phyloP scores from a whole-genome alignment of 2,113 vertebrate species.

The Oncorhynchus mykiss region DNA sequence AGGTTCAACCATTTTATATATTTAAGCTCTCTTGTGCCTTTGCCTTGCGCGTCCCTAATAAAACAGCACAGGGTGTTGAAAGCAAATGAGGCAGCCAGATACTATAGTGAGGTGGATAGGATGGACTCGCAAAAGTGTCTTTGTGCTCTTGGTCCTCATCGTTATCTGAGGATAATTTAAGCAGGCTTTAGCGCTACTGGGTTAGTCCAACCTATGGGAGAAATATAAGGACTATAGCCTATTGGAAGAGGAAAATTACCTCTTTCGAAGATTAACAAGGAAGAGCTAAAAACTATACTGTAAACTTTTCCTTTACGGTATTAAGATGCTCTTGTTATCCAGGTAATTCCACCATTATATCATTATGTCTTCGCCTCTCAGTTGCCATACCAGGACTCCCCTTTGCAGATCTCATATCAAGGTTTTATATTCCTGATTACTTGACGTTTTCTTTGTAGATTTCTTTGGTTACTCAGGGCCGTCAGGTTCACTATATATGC shows the following conservation, averaged over 20 bases:
- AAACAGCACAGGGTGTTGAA: not conserved
- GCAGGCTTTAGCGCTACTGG: no score
- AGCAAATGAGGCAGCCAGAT: not conserved
- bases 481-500: not conserved
- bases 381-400: not conserved
- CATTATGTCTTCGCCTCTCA: not conserved
- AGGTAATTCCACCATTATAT: not conserved
- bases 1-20: conserved; percentile 1
- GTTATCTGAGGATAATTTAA: no score
- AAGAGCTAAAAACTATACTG: no score
- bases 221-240: not conserved
- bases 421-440: not conserved
- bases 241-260: no score
- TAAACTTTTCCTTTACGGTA: not conserved
- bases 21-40: not conserved
- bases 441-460: conserved; percentile 9
- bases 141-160: no score
- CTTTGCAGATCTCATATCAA: not conserved
- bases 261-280: no score
- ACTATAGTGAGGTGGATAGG: no score
- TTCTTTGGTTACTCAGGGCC: conserved; percentile 9
- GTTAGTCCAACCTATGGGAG: not conserved
- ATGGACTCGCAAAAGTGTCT: no score
- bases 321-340: not conserved
- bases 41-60: not conserved